Evolutionary conservation across 2,888 invertebrate species (phyloP), one percentile per base, ranked within the genome.

Genomic region (Gastrophysa polygoni): DNA sequence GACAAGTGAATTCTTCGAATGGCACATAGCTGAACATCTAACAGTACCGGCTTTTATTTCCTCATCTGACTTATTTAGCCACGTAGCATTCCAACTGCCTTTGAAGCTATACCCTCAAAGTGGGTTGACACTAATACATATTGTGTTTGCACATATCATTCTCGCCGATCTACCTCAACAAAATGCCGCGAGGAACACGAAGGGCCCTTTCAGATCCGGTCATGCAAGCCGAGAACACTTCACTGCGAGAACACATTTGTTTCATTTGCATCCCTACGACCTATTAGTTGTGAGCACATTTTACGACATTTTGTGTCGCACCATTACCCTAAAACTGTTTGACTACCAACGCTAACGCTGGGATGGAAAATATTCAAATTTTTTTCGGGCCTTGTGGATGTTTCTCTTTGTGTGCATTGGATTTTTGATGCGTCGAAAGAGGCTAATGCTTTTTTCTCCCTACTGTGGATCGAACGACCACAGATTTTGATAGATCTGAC

Each of bases 221-320:
- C 66, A 64, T 63, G 59, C 59, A 56, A 56, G 49, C 47, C 43
- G 34, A 24, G 11, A 64, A 47, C 57, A 67, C 55, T 64, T 54
- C 57, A 67, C 51, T 63, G 63, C 49, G 56, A 59, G 29, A 61
- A 64, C 72, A 71, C 70, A 72, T 70, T 69, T 65, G 69, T 68
- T 68, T 70, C 71, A 73, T 72, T 72, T 71, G 71, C 70, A 72
- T 73, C 64, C 70, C 68, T 71, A 71, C 70, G 68, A 67, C 71
- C 73, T 72, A 71, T 73, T 73, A 69, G 70, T 68, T 59, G 66
- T 63, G 67, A 68, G 66, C 65, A 66, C 51, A 63, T 65, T 66
- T 68, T 67, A 67, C 38, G 58, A 57, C 34, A 34, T 34, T 50
- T 48, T 21, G 28, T 63, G 51, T 43, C 64, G 64, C 65, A 65